Conservation (phyloP, 2,797 vertebrate species). For the Danio jaintianensis region DNA sequence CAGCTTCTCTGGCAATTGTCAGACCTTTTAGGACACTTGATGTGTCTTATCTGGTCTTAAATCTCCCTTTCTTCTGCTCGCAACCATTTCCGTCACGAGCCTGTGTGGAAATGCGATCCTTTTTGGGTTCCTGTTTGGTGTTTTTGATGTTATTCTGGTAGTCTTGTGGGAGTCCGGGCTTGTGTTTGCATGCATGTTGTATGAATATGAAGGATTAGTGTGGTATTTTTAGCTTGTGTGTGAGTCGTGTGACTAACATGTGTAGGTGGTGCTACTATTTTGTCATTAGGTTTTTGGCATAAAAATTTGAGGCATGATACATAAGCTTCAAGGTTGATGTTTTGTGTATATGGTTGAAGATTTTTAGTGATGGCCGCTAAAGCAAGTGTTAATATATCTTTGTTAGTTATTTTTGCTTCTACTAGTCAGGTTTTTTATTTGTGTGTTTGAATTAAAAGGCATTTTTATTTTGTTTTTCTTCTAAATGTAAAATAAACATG, state of each 20-base stretch:
- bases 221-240: constrained; percentile 23
- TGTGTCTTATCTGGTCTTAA: constrained; percentile 64
- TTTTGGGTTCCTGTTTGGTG: background rate
- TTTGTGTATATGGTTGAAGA: constrained; percentile 64
- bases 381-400: background rate
- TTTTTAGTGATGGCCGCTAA: constrained; percentile 48
- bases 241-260: constrained; percentile 40
- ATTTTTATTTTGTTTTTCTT: too few species aligned
- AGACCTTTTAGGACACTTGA: constrained; percentile 72
- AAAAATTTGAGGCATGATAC: constrained; percentile 45
- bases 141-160: constrained; percentile 2
- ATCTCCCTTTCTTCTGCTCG: constrained; percentile 39
- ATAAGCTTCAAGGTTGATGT: constrained; percentile 43
- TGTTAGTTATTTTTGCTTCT: background rate
- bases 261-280: constrained; percentile 34
- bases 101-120: background rate
- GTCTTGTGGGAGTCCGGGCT: background rate
- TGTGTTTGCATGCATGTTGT: background rate
- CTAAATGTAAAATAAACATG: too few species aligned
- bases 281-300: constrained; percentile 62
- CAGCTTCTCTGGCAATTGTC: constrained; percentile 77
- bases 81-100: constrained; percentile 9
- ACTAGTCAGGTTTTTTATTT: background rate
- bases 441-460: too few species aligned
- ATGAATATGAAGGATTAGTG: constrained; percentile 26